Evolutionary conservation across 2,113 vertebrate genomes (phyloP), one percentile per base, ranked within the genome.

Genomic region (Python bivittatus): DNA sequence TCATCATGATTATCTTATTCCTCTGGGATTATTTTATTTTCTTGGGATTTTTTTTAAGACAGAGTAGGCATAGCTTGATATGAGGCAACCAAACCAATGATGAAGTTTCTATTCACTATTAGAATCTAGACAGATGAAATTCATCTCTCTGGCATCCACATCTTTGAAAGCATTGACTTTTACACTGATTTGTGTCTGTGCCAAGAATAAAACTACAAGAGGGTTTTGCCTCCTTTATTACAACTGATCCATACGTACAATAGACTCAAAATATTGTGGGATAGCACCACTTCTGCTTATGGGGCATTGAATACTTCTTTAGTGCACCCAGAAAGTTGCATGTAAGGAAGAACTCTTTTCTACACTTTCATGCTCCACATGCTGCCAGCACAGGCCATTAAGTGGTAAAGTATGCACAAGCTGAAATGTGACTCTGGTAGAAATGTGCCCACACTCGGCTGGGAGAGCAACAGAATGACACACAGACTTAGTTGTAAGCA

Each of bases 121-220:
- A 86, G 57, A 86, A 53, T 13, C 2, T 52, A 20, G n/a, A 29
- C n/a, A 68, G 12, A 72, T 91, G 68, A 88, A 92, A 44, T 79
- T 79, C 61, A 83, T 86, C 27, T 79, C 27, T 91, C 48, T 54
- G n/a, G 54, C 10, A 68, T 64, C 48, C 58, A 87, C 58, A 42
- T 27, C 42, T 60, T 92, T 88, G 64, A 58, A 92, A 83, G 25
- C 56, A 92, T 88, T 92, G 91, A 88, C 53, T 88, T 92, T 88
- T 88, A n/a, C 23, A 83, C 72, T 88, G 64, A 92, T 92, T 54
- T 92, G 86, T 92, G 86, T 58, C 44, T 64, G 44, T 9, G 22
- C 58, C 15, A 48, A 88, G 61, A 79, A 88, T 17, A 57, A 87
- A 57, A 23, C 27, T 57, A 54, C 22, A 57, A 11, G 25, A 54